These are phyloP conservation scores for Spea bombifrons DNA, from an alignment of 2,113 vertebrate genomes.

Conservation along the genomic window DNA sequence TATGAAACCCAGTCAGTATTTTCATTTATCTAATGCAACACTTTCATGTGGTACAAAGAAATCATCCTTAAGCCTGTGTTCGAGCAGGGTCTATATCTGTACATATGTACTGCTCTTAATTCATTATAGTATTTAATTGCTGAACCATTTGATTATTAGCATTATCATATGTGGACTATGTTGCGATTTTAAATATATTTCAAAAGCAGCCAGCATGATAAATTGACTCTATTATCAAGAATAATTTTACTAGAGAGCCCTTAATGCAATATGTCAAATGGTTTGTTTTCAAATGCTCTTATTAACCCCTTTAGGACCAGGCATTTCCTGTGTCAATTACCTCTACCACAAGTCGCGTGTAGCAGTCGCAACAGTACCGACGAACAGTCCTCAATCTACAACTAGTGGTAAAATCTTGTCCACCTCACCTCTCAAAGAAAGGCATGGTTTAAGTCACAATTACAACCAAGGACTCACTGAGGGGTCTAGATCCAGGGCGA, in stretches of 20 bases:
- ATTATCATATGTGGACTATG: slow-evolving; percentile 6
- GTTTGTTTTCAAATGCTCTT: neutral
- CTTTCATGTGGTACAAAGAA: slow-evolving; percentile 39
- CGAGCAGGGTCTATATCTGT: slow-evolving; percentile 8
- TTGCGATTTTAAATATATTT: slow-evolving; percentile 27
- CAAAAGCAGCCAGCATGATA: slow-evolving; percentile 4
- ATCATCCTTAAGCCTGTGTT: slow-evolving; percentile 26
- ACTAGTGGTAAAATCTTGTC: no score
- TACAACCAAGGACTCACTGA: no score
- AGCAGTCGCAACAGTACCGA: no score
- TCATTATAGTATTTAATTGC: neutral
- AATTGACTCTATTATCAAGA: neutral
- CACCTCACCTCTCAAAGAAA: no score
- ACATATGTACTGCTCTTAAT: neutral
- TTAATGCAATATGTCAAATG: neutral
- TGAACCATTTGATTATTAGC: neutral
- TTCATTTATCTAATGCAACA: slow-evolving; percentile 39
- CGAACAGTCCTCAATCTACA: no score
- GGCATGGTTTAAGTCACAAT: no score
- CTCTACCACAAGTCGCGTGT: no score
- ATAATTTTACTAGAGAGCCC: neutral
- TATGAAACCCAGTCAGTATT: slow-evolving; percentile 42
- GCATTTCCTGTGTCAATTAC: no score
- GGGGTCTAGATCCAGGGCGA: no score
- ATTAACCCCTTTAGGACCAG: no score